Evolutionary conservation across 2,888 invertebrate genomes (phyloP).

Genomic region (Eilema sororculum): DNA sequence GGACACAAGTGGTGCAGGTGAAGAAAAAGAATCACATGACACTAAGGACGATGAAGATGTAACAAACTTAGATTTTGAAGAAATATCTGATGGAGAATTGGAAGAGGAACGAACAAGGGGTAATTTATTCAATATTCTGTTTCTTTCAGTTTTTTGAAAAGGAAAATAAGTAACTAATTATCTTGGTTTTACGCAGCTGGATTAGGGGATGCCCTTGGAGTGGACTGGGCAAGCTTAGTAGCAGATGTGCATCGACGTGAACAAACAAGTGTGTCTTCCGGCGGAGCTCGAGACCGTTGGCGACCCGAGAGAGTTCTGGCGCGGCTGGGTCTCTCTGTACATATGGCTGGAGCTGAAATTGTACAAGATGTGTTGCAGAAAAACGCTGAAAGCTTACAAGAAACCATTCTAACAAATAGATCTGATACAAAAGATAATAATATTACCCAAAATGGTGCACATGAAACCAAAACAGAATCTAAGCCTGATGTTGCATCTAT

Average conservation of each 20-base stretch:
- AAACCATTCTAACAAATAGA: constrained; percentile 54
- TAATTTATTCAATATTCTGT: constrained; percentile 39
- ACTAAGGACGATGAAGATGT: constrained; percentile 90
- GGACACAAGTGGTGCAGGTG: constrained; percentile 78
- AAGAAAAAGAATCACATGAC: constrained; percentile 83
- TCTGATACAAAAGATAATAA: constrained; percentile 54
- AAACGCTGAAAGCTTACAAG: constrained; percentile 66
- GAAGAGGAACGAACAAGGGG: constrained; percentile 92
- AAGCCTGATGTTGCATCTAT: constrained; percentile 67
- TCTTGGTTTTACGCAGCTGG: constrained; percentile 74
- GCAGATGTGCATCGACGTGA: constrained; percentile 90
- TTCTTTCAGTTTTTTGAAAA: neutral
- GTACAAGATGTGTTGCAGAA: constrained; percentile 75
- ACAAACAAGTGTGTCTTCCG: constrained; percentile 78
- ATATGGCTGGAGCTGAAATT: constrained; percentile 90
- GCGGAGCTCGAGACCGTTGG: constrained; percentile 92
- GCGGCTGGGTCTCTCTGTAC: constrained; percentile 92
- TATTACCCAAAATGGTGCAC: constrained; percentile 67
- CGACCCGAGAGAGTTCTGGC: constrained; percentile 92
- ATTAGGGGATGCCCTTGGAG: constrained; percentile 97
- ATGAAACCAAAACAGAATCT: constrained; percentile 57
- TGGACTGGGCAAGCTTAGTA: constrained; percentile 97
- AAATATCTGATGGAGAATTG: constrained; percentile 95
- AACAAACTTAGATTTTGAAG: constrained; percentile 93
- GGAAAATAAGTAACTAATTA: neutral